A percentile compares a stretch with the other conserved stretches of the same genome.
Evolutionary conservation across 2,888 invertebrate genomes (phyloP).

Genomic region (Resseliella maxima): DNA sequence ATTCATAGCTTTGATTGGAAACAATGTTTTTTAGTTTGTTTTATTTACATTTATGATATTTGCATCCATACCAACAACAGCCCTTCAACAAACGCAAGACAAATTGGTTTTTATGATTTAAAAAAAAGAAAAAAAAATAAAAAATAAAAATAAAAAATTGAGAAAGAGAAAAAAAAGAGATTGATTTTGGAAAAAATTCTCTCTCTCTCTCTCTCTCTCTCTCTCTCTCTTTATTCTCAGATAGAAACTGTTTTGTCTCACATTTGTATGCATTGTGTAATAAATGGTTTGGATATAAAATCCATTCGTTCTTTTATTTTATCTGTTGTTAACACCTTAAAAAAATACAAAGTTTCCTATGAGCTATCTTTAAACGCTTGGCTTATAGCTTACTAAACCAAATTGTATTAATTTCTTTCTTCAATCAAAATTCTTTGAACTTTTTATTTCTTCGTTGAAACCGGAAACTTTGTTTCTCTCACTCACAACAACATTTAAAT

Average conservation of each 20-base stretch:
- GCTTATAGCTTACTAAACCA: not conserved
- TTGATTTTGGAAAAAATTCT: not conserved
- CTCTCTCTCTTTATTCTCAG: too few relatives aligned
- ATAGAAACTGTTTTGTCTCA: not conserved
- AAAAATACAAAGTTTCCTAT: conserved; percentile 41
- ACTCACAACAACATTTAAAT: conserved; percentile 5
- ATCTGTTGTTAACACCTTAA: not conserved
- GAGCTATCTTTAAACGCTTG: not conserved
- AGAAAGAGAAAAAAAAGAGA: too few relatives aligned
- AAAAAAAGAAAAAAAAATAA: too few relatives aligned
- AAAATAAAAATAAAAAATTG: too few relatives aligned
- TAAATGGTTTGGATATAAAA: too few relatives aligned
- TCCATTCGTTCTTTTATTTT: not conserved
- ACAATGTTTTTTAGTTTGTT: too few relatives aligned
- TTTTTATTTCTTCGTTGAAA: conserved; percentile 34
- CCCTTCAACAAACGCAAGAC: not conserved
- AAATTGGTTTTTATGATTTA: too few relatives aligned
- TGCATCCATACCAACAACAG: not conserved
- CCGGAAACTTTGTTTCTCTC: not conserved
- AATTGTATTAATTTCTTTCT: not conserved
- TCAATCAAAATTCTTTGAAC: not conserved
- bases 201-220: too few relatives aligned
- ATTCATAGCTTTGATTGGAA: too few relatives aligned
- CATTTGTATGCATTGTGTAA: not conserved
- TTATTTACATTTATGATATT: not conserved